These are phyloP conservation scores for Syrmaticus mikado DNA, from an alignment of 2,113 vertebrate species.

Conservation along the genomic window DNA sequence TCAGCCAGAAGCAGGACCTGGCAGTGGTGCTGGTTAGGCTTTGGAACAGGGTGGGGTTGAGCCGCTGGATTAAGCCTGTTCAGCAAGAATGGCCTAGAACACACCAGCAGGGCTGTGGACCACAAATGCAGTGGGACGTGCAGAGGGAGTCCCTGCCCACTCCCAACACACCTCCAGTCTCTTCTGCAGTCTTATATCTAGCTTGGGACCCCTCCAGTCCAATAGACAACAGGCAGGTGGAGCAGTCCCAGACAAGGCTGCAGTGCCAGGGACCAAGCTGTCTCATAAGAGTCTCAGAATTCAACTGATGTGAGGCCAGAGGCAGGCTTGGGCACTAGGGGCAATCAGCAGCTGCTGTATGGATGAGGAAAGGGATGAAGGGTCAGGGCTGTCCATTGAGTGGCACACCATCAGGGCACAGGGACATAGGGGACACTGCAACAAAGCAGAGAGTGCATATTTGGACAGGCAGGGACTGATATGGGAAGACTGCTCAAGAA, in stretches of 20 bases:
- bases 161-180: rapidly evolving
- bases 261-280: too few species aligned
- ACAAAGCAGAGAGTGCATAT: not conserved
- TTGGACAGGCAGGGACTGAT: not conserved
- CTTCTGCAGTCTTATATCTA: not conserved
- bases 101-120: not conserved
- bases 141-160: rapidly evolving
- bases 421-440: not conserved
- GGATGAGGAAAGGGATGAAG: not conserved
- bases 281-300: not conserved
- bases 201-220: rapidly evolving
- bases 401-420: rapidly evolving
- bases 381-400: not conserved
- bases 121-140: rapidly evolving
- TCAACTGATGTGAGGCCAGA: rapidly evolving
- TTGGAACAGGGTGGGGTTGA: rapidly evolving
- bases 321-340: not conserved
- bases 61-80: not conserved
- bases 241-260: rapidly evolving
- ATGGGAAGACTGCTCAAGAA: not conserved
- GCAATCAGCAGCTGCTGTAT: not conserved
- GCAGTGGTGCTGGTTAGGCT: not conserved
- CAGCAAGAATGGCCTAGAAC: not conserved
- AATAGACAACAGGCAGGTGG: too few species aligned
- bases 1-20: not conserved